Percentiles rank a stretch among this genome's conserved stretches.
Conservation (phyloP, 2,888 invertebrate species). For the Leucoma salicis region DNA sequence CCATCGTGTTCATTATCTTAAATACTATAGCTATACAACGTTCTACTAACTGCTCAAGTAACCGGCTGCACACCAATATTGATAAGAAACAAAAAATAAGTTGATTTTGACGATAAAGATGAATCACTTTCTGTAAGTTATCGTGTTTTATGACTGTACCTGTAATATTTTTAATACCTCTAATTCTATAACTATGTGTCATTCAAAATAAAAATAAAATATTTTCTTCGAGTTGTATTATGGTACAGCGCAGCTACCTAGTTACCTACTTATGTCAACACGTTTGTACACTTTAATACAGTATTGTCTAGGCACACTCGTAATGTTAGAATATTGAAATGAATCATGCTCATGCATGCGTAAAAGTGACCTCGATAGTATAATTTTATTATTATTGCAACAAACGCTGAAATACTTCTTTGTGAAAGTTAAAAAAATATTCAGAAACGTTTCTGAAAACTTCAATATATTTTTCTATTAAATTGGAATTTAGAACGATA, state of each 20-base stretch:
- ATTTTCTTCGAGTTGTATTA: not conserved
- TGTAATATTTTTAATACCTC: not conserved
- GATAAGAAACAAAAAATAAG: not conserved
- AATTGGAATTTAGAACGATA: too few species aligned
- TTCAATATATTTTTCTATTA: too few species aligned
- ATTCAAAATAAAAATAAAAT: not conserved
- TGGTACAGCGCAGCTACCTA: constrained; percentile 6
- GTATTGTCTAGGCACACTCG: constrained; percentile 22
- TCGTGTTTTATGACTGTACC: not conserved
- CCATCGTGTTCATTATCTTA: too few species aligned
- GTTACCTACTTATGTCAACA: constrained; percentile 19
- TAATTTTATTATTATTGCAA: constrained; percentile 38
- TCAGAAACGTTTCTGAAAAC: too few species aligned
- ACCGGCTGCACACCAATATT: too few species aligned
- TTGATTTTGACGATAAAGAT: not conserved
- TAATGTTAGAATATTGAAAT: constrained; percentile 36
- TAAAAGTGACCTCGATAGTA: constrained; percentile 48
- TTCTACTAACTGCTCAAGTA: too few species aligned
- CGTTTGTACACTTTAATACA: constrained; percentile 8
- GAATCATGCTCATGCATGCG: constrained; percentile 48
- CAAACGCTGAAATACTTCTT: constrained; percentile 28
- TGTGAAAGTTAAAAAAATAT: not conserved
- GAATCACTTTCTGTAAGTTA: not conserved
- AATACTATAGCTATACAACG: too few species aligned
- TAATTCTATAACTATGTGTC: not conserved